A percentile compares a stretch with the other conserved stretches of the same genome.
These are phyloP conservation scores for Aegithalos caudatus DNA, from an alignment of 2,113 vertebrate species.

Conservation along the genomic window DNA sequence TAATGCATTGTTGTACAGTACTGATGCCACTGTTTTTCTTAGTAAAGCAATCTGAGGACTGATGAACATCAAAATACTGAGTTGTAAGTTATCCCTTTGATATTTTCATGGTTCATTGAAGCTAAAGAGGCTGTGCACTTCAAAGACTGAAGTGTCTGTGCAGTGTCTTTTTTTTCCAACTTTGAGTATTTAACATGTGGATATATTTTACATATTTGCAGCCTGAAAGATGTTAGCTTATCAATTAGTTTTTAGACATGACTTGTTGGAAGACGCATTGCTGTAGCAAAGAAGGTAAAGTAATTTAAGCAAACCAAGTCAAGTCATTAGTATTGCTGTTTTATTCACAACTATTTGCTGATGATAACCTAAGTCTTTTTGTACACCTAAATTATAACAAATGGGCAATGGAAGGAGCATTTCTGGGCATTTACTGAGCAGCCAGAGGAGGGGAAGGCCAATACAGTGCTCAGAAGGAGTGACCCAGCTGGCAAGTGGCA, in stretches of 20 bases:
- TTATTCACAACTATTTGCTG: background rate
- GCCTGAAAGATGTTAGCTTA: background rate
- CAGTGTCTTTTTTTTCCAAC: background rate
- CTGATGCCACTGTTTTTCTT: background rate
- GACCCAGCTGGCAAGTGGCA: background rate
- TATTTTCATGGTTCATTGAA: background rate
- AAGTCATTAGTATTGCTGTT: background rate
- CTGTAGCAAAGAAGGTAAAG: background rate
- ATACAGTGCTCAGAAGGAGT: background rate
- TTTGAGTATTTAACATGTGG: background rate
- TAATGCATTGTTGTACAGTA: background rate
- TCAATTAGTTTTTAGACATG: background rate
- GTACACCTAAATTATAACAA: background rate
- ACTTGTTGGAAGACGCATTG: background rate
- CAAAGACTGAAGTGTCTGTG: background rate
- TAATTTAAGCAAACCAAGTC: background rate
- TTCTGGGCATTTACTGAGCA: background rate
- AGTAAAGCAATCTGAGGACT: background rate
- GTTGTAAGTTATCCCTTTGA: background rate
- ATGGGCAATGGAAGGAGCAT: background rate
- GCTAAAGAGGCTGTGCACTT: background rate
- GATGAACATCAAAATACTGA: background rate
- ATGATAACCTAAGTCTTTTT: background rate
- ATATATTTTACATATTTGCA: background rate
- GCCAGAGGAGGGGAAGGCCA: background rate